phyloP scores from a whole-genome alignment of 2,113 vertebrate species.

The Hypomesus transpacificus region DNA sequence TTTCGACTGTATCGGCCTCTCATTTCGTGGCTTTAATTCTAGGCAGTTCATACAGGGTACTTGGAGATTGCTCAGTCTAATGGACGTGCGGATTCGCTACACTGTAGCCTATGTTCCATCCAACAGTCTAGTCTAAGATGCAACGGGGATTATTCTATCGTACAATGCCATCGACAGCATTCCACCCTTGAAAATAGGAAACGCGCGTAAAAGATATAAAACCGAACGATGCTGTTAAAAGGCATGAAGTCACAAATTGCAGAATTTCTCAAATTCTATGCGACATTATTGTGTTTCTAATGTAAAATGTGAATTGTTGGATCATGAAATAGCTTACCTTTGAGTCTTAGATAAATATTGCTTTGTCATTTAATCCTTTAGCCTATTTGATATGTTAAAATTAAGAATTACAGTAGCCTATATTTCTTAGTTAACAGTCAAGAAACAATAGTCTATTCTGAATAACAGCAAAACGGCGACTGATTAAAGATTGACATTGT shows the following conservation, averaged over 20 bases:
- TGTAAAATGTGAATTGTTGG: no score
- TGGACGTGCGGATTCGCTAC: conserved; percentile 61
- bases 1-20: conserved; percentile 40
- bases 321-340: no score
- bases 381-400: no score
- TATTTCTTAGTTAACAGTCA: no score
- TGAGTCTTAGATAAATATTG: no score
- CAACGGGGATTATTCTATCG: conserved; percentile 21
- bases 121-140: conserved; percentile 40
- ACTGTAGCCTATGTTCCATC: conserved; percentile 32
- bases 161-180: conserved; percentile 24
- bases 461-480: no score
- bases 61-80: conserved; percentile 61
- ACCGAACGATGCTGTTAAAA: conserved; percentile 39
- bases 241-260: conserved; percentile 40
- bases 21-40: conserved; percentile 55
- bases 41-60: conserved; percentile 59
- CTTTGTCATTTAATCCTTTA: no score
- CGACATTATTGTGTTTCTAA: no score
- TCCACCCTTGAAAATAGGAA: conserved; percentile 14
- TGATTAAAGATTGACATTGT: no score
- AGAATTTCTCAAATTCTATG: neutral
- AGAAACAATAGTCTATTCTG: no score
- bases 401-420: no score
- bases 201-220: neutral